phyloP scores from a whole-genome alignment of 2,113 vertebrate species.

The human (Homo sapiens) region DNA sequence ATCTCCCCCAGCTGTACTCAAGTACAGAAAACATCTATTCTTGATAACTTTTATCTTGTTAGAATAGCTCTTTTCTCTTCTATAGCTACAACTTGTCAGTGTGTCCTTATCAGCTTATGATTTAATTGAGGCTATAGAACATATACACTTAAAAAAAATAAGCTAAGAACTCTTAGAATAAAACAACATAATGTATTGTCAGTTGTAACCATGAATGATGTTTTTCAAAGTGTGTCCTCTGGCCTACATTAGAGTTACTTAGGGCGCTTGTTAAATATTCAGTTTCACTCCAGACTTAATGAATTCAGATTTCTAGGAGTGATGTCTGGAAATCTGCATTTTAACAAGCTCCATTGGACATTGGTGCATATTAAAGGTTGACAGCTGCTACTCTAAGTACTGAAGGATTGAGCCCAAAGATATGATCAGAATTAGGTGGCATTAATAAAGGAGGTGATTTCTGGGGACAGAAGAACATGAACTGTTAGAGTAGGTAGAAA shows the following conservation, averaged over 20 bases:
- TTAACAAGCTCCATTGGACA: background rate
- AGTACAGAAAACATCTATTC: slow-evolving; percentile 17
- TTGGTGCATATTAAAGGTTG: background rate
- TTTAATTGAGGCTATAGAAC: slow-evolving; percentile 19
- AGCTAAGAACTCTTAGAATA: background rate
- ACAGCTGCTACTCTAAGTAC: background rate
- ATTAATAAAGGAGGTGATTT: slow-evolving; percentile 18
- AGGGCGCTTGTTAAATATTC: background rate
- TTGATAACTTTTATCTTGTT: slow-evolving; percentile 46
- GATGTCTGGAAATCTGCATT: slow-evolving; percentile 8
- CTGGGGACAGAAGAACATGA: background rate
- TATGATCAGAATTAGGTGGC: background rate
- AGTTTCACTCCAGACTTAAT: background rate
- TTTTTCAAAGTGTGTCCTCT: background rate
- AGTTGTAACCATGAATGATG: background rate
- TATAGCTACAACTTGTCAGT: slow-evolving; percentile 33
- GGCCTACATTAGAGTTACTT: background rate
- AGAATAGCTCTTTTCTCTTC: slow-evolving; percentile 32
- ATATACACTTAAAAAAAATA: background rate
- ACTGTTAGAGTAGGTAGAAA: background rate
- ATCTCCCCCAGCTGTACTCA: background rate
- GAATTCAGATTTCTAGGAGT: slow-evolving; percentile 17
- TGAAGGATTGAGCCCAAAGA: background rate
- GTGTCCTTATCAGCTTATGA: background rate
- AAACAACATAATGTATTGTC: background rate